These are phyloP conservation scores for Phyllostomus hastatus DNA, from an alignment of 2,113 vertebrate genomes.

Conservation along the genomic window DNA sequence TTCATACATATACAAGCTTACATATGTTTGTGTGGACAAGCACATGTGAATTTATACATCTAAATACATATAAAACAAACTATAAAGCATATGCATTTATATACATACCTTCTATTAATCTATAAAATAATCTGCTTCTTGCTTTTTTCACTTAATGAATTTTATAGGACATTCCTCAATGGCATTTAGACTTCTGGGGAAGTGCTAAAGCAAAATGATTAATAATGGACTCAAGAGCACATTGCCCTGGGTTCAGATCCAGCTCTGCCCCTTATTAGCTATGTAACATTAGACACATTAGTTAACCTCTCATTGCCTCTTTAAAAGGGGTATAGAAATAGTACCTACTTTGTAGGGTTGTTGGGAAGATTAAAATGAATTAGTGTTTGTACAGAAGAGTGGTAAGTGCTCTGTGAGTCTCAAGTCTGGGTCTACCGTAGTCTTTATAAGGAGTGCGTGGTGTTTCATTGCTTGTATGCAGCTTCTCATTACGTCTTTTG, in stretches of 20 bases:
- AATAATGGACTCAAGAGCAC: not conserved
- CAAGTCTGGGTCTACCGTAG: not conserved
- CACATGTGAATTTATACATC: not conserved
- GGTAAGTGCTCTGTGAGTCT: not conserved
- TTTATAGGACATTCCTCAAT: not conserved
- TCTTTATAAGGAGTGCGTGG: not conserved
- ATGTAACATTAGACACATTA: not conserved
- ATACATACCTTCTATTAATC: not conserved
- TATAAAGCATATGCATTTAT: not conserved
- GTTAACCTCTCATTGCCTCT: not conserved
- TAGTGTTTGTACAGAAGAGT: not conserved
- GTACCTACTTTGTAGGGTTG: not conserved
- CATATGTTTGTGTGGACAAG: not conserved
- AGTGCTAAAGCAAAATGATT: not conserved
- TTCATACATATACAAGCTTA: not conserved
- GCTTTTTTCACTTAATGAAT: not conserved
- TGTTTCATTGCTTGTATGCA: not conserved
- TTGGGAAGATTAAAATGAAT: not conserved
- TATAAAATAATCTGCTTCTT: not conserved
- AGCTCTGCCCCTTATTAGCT: not conserved
- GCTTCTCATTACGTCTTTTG: not conserved
- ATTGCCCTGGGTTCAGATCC: not conserved
- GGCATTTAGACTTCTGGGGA: not conserved
- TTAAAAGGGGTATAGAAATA: not conserved
- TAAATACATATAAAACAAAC: not conserved